A percentile compares a stretch with the other conserved stretches of the same genome.
Conservation (phyloP, 2,797 vertebrate species). For the Manis crassicaudata region DNA sequence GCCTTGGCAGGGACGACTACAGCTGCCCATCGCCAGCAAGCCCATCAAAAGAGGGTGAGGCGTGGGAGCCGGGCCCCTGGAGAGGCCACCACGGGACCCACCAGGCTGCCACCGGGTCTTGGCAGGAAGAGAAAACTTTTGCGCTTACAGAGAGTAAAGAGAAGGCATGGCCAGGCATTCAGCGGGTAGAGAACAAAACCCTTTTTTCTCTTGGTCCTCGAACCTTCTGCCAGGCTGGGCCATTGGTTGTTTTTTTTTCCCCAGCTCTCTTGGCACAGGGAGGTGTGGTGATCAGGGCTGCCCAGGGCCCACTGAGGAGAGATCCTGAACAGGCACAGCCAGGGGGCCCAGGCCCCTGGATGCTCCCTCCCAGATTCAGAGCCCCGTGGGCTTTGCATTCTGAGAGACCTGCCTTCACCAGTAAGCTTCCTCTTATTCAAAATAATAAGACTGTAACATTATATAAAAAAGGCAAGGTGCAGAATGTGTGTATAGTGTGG, state of each 20-base stretch:
- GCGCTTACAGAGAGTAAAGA: conserved; percentile 54
- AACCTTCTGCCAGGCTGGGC: conserved; percentile 39
- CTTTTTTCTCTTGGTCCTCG: conserved; percentile 45
- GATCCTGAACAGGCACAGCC: conserved; percentile 38
- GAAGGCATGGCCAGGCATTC: conserved; percentile 24
- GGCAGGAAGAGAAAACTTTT: conserved; percentile 65
- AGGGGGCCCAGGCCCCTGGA: background rate
- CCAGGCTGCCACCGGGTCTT: conserved; percentile 43
- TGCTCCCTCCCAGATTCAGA: background rate
- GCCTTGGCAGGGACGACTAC: conserved; percentile 13
- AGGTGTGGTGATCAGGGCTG: background rate
- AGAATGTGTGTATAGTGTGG: too few relatives aligned
- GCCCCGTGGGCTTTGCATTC: background rate
- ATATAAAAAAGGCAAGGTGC: background rate
- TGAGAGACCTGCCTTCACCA: background rate
- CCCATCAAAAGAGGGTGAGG: conserved; percentile 56
- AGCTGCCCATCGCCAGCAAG: conserved; percentile 47
- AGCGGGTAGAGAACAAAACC: conserved; percentile 41
- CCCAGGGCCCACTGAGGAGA: conserved; percentile 43
- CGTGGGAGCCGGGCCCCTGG: conserved; percentile 51
- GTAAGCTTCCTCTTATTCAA: background rate
- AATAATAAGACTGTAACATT: background rate
- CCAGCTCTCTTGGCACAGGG: conserved; percentile 42
- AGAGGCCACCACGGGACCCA: background rate
- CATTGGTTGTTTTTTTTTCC: background rate